A percentile compares a stretch with the other conserved stretches of the same genome.
Evolutionary conservation across 2,113 vertebrate genomes (phyloP).

Genomic region (Mugil cephalus): DNA sequence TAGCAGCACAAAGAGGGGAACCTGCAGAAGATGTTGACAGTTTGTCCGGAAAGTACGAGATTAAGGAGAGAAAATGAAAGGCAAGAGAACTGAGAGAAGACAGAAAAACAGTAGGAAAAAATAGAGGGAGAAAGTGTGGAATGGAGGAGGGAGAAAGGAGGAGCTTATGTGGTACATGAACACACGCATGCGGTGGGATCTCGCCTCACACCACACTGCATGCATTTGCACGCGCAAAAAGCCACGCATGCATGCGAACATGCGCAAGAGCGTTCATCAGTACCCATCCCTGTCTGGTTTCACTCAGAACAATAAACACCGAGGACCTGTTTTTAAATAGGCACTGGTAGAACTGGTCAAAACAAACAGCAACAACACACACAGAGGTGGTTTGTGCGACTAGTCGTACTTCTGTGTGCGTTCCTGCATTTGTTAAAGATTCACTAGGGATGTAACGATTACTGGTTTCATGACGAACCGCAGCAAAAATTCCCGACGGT

Average conservation of each 20-base stretch:
- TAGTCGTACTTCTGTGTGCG: too few relatives aligned
- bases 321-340: too few relatives aligned
- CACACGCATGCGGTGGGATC: slow-evolving; percentile 37
- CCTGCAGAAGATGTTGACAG: slow-evolving; percentile 38
- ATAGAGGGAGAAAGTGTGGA: slow-evolving; percentile 11
- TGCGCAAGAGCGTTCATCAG: slow-evolving; percentile 19
- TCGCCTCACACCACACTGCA: slow-evolving; percentile 39
- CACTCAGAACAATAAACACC: too few relatives aligned
- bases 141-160: slow-evolving; percentile 9
- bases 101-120: slow-evolving; percentile 38
- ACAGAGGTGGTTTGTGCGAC: too few relatives aligned
- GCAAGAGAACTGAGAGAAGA: slow-evolving; percentile 25
- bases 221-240: slow-evolving; percentile 45
- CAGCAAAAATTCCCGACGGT: too few relatives aligned
- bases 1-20: slow-evolving; percentile 16
- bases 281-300: too few relatives aligned
- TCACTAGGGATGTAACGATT: too few relatives aligned
- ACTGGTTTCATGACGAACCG: too few relatives aligned
- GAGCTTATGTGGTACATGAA: slow-evolving; percentile 58
- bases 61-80: slow-evolving; percentile 26
- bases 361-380: too few relatives aligned
- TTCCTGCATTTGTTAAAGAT: too few relatives aligned
- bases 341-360: too few relatives aligned
- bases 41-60: slow-evolving; percentile 31
- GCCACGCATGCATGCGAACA: slow-evolving; percentile 13